phyloP scores from a whole-genome alignment of 2,113 vertebrate species.

The Thomomys bottae region DNA sequence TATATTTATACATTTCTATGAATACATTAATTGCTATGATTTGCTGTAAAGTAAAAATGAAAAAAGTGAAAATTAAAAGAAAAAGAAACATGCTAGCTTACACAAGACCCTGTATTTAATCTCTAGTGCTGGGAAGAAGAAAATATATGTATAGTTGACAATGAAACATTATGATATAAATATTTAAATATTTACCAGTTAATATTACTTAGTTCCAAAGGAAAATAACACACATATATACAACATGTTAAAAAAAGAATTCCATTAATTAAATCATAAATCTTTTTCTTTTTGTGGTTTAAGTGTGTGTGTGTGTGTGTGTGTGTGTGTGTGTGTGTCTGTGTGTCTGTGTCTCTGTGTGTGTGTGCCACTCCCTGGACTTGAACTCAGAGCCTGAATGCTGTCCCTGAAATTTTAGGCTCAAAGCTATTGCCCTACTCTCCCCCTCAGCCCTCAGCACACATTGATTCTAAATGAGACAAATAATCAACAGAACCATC shows the following conservation, averaged over 20 bases:
- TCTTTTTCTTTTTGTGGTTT: neutral
- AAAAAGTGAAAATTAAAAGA: no score
- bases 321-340: no score
- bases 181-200: neutral
- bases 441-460: neutral
- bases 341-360: no score
- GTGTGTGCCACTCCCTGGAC: no score
- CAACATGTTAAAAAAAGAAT: neutral
- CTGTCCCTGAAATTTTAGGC: no score
- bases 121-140: no score
- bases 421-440: no score
- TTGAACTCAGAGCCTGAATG: no score
- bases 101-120: no score
- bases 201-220: neutral
- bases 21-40: no score
- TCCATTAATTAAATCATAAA: neutral
- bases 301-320: neutral
- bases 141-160: neutral
- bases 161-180: neutral
- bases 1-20: no score
- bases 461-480: neutral
- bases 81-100: neutral
- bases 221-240: neutral
- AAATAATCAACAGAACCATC: neutral
- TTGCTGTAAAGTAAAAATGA: no score